Percentiles rank a stretch among this genome's conserved stretches.
These are phyloP conservation scores for Alaudala cheleensis DNA, from an alignment of 2,113 vertebrate species.

Conservation along the genomic window DNA sequence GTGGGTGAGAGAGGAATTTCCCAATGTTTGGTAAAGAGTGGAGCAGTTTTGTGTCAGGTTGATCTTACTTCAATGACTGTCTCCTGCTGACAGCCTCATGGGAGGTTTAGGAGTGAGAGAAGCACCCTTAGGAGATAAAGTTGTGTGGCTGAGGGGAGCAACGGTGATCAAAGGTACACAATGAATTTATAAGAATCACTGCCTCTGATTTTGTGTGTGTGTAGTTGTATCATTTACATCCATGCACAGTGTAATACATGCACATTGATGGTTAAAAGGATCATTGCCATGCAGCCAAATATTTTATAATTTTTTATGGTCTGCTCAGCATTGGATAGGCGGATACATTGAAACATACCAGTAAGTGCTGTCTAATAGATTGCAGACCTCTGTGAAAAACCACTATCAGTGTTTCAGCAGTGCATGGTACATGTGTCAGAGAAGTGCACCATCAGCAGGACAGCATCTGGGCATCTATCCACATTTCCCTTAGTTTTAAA, in stretches of 20 bases:
- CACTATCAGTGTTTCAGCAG: conserved; percentile 64
- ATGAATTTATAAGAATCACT: not conserved
- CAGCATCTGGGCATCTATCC: conserved; percentile 70
- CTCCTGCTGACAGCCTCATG: not conserved
- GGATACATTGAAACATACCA: conserved; percentile 61
- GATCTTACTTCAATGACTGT: not conserved
- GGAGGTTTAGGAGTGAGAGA: not conserved
- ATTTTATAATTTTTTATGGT: conserved; percentile 72
- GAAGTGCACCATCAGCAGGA: conserved; percentile 79
- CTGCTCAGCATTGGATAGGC: conserved; percentile 70
- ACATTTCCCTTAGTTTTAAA: conserved; percentile 75
- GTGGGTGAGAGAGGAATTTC: not conserved
- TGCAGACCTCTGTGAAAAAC: conserved; percentile 73
- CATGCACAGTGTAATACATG: not conserved
- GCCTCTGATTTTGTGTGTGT: not conserved
- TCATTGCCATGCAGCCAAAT: conserved; percentile 25
- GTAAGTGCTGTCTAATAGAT: conserved; percentile 75
- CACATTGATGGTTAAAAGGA: not conserved
- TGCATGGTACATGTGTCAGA: conserved; percentile 35
- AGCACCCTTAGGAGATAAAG: not conserved
- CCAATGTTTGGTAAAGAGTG: not conserved
- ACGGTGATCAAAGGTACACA: not conserved
- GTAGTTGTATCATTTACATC: not conserved
- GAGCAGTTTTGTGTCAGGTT: not conserved
- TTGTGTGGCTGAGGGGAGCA: fast-evolving